Evolutionary conservation across 2,797 vertebrate species (phyloP).

Genomic region (Onychomys arenicola): DNA sequence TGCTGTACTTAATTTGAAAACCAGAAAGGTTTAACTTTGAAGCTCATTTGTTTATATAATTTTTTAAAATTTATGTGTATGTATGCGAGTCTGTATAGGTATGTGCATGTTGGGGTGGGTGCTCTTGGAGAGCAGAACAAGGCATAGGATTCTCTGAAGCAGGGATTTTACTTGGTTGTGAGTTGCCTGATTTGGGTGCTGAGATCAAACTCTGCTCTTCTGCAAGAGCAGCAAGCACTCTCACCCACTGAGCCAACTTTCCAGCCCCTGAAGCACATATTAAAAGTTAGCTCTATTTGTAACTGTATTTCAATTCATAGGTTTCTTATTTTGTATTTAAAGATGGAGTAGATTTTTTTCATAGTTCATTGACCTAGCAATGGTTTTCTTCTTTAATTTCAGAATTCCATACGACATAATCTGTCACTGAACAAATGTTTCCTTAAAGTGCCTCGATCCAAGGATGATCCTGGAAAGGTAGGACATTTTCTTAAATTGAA

Average conservation of each 20-base stretch:
- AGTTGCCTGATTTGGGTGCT: background rate
- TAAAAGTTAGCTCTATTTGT: conserved; percentile 43
- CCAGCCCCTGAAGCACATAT: conserved; percentile 5
- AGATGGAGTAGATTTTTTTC: conserved; percentile 33
- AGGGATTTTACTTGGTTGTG: background rate
- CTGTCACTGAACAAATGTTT: conserved; percentile 98
- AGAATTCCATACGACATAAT: conserved; percentile 98
- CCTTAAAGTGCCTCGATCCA: conserved; percentile 98
- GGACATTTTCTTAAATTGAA: conserved; percentile 75
- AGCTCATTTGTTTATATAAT: conserved; percentile 22
- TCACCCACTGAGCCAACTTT: background rate
- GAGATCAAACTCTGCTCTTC: background rate
- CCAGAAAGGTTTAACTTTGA: conserved; percentile 62
- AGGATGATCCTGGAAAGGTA: conserved; percentile 98
- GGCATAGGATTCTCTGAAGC: background rate
- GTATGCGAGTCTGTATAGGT: background rate
- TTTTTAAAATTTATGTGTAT: background rate
- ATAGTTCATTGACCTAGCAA: conserved; percentile 56
- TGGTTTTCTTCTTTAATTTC: conserved; percentile 86
- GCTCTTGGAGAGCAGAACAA: background rate
- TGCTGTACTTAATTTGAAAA: conserved; percentile 57
- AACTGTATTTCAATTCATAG: conserved; percentile 26
- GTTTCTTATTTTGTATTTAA: conserved; percentile 68
- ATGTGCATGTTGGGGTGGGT: background rate
- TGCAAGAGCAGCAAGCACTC: too few species aligned